Conservation (phyloP, 2,888 invertebrate genomes). For the Dolichopus griseipennis region DNA sequence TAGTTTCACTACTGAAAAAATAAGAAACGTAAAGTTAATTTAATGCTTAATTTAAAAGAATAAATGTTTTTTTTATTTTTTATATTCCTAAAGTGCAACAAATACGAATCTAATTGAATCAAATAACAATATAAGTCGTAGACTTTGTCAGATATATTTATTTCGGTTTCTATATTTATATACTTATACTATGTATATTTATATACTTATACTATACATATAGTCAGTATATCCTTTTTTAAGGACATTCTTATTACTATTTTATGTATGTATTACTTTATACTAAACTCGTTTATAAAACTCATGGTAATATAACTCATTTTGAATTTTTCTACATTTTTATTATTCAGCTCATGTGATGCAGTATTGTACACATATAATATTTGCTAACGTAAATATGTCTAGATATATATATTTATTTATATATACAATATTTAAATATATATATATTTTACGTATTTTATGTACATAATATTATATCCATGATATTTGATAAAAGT, state of each 20-base stretch:
- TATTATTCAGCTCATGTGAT: constrained; percentile 6
- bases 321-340: not conserved
- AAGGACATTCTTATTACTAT: not conserved
- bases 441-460: not conserved
- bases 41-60: too few relatives aligned
- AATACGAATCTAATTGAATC: not conserved
- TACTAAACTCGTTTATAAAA: not conserved
- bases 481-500: not conserved
- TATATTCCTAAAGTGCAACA: too few relatives aligned
- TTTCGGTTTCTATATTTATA: not conserved
- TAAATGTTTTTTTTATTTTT: too few relatives aligned
- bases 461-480: not conserved
- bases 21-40: too few relatives aligned
- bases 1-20: too few relatives aligned
- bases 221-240: too few relatives aligned
- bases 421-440: too few relatives aligned
- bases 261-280: not conserved
- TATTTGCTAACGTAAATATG: too few relatives aligned
- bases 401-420: too few relatives aligned
- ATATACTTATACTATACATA: too few relatives aligned
- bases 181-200: not conserved
- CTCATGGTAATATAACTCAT: not conserved
- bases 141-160: not conserved
- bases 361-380: not conserved
- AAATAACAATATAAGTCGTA: not conserved